phyloP scores from a whole-genome alignment of 2,888 invertebrate genomes.

The Macrosiphum euphorbiae region DNA sequence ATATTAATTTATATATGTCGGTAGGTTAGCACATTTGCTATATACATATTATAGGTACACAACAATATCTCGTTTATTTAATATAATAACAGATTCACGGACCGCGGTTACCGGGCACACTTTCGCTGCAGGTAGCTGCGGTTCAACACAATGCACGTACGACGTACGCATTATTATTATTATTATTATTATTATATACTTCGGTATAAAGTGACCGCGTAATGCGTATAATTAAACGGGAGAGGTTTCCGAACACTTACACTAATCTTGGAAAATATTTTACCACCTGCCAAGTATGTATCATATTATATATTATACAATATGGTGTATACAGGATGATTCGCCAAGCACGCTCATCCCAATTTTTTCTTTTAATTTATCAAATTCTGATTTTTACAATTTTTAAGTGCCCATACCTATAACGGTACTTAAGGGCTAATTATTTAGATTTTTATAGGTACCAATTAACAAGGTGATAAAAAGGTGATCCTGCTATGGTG shows the following conservation, averaged over 20 bases:
- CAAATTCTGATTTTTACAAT: background rate
- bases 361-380: background rate
- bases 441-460: background rate
- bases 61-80: background rate
- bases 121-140: conserved; percentile 12
- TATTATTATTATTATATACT: background rate
- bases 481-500: too few relatives aligned
- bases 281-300: conserved; percentile 23
- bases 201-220: background rate
- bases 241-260: conserved; percentile 24
- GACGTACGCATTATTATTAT: background rate
- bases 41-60: background rate
- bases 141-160: background rate
- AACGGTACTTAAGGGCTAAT: too few relatives aligned
- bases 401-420: background rate
- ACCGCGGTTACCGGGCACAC: background rate
- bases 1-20: background rate
- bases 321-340: background rate
- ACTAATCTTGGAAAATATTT: conserved; percentile 13
- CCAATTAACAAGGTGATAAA: too few relatives aligned
- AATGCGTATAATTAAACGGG: conserved; percentile 39
- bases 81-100: conserved; percentile 1
- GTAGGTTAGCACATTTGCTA: background rate
- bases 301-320: too few relatives aligned
- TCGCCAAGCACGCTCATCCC: background rate